Percentiles rank a stretch among this genome's conserved stretches.
Conservation (phyloP, 2,888 invertebrate species). For the Siphonodentalium dalli region DNA sequence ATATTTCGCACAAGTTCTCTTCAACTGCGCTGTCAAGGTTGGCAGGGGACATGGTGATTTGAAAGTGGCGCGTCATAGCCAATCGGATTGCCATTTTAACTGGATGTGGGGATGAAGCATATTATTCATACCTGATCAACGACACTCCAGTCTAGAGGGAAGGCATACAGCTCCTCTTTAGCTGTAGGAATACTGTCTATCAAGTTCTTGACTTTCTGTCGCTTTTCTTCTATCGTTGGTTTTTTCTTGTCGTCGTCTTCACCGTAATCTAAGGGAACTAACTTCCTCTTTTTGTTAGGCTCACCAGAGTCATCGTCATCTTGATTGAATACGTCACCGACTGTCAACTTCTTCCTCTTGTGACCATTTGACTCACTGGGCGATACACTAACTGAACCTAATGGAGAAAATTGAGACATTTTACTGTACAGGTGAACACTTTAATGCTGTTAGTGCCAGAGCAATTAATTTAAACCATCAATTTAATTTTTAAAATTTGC, state of each 20-base stretch:
- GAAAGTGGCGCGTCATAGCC: no score
- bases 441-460: no score
- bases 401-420: no score
- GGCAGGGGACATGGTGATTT: no score
- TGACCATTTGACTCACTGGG: conserved; percentile 31
- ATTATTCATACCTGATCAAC: conserved; percentile 74
- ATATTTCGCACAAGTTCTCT: no score
- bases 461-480: no score
- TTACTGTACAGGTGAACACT: no score
- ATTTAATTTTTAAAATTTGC: no score
- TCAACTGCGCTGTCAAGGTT: no score
- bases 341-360: conserved; percentile 77
- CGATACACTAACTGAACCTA: no score
- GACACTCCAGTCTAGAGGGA: conserved; percentile 89
- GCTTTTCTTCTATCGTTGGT: conserved; percentile 82
- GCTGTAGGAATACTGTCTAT: conserved; percentile 99
- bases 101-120: no score
- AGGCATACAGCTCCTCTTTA: conserved; percentile 94
- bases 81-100: no score
- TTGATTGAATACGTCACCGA: conserved; percentile 85
- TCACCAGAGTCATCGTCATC: conserved; percentile 71
- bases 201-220: conserved; percentile 93
- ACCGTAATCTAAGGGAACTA: conserved; percentile 65
- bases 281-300: conserved; percentile 76
- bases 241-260: conserved; percentile 50